These are phyloP conservation scores for Urocyon cinereoargenteus DNA, from an alignment of 2,797 vertebrate genomes.

Conservation along the genomic window DNA sequence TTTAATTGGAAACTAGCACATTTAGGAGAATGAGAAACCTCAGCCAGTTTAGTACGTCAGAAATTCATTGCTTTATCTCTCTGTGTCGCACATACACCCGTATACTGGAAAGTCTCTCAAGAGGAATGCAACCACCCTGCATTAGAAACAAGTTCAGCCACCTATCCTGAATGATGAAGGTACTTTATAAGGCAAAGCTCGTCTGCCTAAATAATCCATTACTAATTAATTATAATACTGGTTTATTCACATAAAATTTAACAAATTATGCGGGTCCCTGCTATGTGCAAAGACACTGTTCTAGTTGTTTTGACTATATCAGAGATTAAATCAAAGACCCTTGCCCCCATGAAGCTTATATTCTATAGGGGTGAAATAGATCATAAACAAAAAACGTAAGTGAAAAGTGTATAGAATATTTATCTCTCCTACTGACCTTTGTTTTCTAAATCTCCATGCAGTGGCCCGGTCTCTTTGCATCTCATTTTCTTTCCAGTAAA, in stretches of 20 bases:
- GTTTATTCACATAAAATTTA: conserved; percentile 45
- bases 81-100: accelerated
- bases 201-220: not conserved
- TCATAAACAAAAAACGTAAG: not conserved
- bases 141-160: conserved; percentile 42
- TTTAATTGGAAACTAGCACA: conserved; percentile 29
- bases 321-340: conserved; percentile 6
- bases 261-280: not conserved
- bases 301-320: not conserved
- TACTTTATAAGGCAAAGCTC: not conserved
- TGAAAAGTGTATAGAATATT: not conserved
- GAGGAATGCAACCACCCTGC: not conserved
- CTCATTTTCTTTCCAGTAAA: not conserved
- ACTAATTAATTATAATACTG: conserved; percentile 29
- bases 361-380: not conserved
- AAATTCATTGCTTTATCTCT: not conserved
- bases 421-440: not conserved
- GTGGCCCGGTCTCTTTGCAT: not conserved
- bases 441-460: not conserved
- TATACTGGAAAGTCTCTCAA: not conserved
- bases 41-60: conserved; percentile 2
- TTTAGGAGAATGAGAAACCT: conserved; percentile 23
- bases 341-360: not conserved
- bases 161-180: not conserved
- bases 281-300: not conserved